Evolutionary conservation across 2,888 invertebrate genomes (phyloP).

Genomic region (Busseola fusca): DNA sequence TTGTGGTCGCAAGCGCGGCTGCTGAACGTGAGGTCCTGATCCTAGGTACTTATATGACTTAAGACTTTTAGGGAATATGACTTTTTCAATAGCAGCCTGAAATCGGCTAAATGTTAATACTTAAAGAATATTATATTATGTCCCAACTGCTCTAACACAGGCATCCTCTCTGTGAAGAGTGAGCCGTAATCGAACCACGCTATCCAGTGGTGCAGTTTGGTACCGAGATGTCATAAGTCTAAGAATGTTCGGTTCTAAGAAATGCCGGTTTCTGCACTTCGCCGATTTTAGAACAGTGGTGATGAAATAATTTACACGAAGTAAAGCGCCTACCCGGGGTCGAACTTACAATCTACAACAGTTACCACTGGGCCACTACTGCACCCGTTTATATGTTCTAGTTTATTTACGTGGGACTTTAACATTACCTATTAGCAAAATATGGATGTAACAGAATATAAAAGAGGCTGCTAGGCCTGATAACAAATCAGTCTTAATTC

Average conservation of each 20-base stretch:
- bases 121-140: not conserved
- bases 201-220: not conserved
- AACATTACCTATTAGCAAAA: not conserved
- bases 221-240: not conserved
- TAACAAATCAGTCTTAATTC: too few species aligned
- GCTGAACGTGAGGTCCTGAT: too few species aligned
- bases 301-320: not conserved
- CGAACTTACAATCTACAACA: not conserved
- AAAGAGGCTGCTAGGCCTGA: too few species aligned
- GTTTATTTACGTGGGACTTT: not conserved
- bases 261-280: not conserved
- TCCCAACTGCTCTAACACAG: not conserved
- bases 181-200: not conserved
- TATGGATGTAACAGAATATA: not conserved
- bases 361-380: too few species aligned
- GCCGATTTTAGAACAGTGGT: not conserved
- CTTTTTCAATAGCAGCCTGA: not conserved
- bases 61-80: too few species aligned
- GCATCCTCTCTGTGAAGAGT: not conserved
- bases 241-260: not conserved
- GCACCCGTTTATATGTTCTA: not conserved
- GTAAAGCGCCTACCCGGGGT: not conserved
- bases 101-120: not conserved
- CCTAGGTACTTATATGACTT: too few species aligned
- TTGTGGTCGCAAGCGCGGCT: not conserved